A percentile compares a stretch with the other conserved stretches of the same genome.
phyloP scores from a whole-genome alignment of 2,797 vertebrate genomes.

The Linurgus olivaceus region DNA sequence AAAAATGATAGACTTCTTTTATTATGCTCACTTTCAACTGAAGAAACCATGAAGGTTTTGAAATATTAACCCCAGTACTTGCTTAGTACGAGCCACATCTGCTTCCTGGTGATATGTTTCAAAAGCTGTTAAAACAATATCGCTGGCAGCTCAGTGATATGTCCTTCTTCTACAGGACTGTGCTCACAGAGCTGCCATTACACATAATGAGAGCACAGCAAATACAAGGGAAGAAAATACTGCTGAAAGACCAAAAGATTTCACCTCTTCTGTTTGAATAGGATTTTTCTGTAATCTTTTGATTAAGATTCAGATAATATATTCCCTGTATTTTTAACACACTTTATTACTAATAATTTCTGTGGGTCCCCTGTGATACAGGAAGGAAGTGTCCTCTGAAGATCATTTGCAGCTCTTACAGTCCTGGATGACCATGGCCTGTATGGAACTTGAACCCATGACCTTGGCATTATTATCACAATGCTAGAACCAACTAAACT shows the following conservation, averaged over 20 bases:
- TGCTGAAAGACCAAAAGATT: not conserved
- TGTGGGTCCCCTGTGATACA: not conserved
- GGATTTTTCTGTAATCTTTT: not conserved
- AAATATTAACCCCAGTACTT: slow-evolving; percentile 57
- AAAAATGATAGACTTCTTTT: slow-evolving; percentile 62
- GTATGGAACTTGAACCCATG: not conserved
- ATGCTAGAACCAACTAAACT: not conserved
- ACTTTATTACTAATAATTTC: not conserved
- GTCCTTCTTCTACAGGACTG: not conserved
- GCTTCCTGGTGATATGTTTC: slow-evolving; percentile 62
- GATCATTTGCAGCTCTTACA: not conserved
- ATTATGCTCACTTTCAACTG: slow-evolving; percentile 60
- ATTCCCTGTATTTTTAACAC: not conserved
- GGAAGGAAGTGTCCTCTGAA: not conserved
- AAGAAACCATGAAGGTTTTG: slow-evolving; percentile 60
- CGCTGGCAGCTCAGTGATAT: not conserved
- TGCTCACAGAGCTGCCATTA: not conserved
- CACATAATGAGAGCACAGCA: not conserved
- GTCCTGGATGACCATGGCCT: not conserved
- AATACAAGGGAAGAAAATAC: not conserved
- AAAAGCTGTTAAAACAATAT: slow-evolving; percentile 44
- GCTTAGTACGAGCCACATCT: slow-evolving; percentile 47
- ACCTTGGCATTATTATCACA: not conserved
- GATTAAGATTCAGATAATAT: not conserved
- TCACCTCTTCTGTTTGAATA: not conserved